A percentile compares a stretch with the other conserved stretches of the same genome.
Evolutionary conservation across 2,113 vertebrate species (phyloP).

Genomic region (Mesembrinibis cayennensis): DNA sequence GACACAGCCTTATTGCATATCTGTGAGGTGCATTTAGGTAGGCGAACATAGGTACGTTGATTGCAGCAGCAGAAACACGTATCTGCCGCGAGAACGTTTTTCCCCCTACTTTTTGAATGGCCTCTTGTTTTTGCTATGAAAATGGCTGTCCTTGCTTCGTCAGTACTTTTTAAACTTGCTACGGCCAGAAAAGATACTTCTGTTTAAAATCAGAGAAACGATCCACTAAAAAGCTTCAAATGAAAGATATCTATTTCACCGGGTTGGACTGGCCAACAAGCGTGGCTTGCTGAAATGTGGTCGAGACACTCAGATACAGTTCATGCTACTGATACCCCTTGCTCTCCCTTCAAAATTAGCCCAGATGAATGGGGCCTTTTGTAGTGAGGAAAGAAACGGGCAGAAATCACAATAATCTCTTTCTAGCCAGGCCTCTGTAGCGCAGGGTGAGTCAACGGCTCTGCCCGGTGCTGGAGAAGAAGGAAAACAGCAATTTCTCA

Average conservation of each 20-base stretch:
- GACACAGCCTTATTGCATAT: not conserved
- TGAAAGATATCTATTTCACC: not conserved
- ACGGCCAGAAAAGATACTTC: conserved; percentile 16
- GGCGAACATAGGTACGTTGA: rapidly evolving
- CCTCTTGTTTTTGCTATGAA: not conserved
- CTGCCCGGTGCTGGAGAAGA: conserved; percentile 23
- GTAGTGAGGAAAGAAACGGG: conserved; percentile 56
- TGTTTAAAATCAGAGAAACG: not conserved
- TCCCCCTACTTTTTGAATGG: not conserved
- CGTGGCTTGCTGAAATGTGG: conserved; percentile 64
- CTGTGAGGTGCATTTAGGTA: not conserved
- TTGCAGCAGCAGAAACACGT: not conserved
- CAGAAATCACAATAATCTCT: conserved; percentile 71
- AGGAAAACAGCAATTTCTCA: conserved; percentile 78
- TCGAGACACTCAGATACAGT: conserved; percentile 30
- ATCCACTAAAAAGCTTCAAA: not conserved
- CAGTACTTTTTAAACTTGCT: conserved; percentile 11
- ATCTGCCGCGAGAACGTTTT: not conserved
- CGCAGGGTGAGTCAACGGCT: conserved; percentile 20
- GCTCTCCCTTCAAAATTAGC: conserved; percentile 49
- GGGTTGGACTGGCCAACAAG: not conserved
- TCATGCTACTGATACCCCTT: conserved; percentile 59
- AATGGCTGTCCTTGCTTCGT: not conserved
- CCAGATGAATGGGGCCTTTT: conserved; percentile 75
- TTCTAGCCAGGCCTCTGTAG: conserved; percentile 64